Base-by-base conservation (phyloP, 2,113 vertebrate species). In the Psophia crepitans region DNA sequence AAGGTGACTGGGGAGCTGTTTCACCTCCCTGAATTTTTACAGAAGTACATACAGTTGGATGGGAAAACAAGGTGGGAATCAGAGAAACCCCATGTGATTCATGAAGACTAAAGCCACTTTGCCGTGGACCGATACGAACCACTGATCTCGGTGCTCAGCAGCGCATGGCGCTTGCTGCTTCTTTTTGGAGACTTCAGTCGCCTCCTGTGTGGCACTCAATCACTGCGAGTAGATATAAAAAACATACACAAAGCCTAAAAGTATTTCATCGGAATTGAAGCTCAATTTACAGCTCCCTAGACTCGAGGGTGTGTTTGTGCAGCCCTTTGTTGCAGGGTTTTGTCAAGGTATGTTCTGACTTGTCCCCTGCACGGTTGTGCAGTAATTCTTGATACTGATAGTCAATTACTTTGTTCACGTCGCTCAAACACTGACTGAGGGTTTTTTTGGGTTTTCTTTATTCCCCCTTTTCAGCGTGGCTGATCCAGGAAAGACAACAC, bases 311-410 rank as follows among this genome's bases (percentile, higher is more conserved):
- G 71, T 54, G 76, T 93, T 93, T 78, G 60, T 64, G 78, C 94
- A 81, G 87, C 84, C 91, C 93, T 96, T 92, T 94, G 91, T 94
- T 69, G 76, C 49, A 71, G 39, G 68, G 78, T 75, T 84, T 92
- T 91, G 87, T 89, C 84, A 94, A 97, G 96, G 61, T 97, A 53
- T 96, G 96, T 96, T 96, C 94, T 94, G 84, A 94, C 92, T 96
- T 96, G 86, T 93, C 91, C 94, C 79, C 83, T 53, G 70, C 71
- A 83, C 23, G 76, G 93, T 37, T 93, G 75, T 91, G 93, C 85
- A 93, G 91, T 77, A 82, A 82, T 76, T 93, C 94, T 48, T 88
- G 86, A 93, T 93, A 95, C 86, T 53, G 78, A 94, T 91, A 96
- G 95, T 87, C 93, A 97, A 93, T 87, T 89, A 92, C 71, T 91